Percentiles rank a stretch among this genome's conserved stretches.
phyloP scores from a whole-genome alignment of 2,888 invertebrate species.

The Pyrrhosoma nymphula region DNA sequence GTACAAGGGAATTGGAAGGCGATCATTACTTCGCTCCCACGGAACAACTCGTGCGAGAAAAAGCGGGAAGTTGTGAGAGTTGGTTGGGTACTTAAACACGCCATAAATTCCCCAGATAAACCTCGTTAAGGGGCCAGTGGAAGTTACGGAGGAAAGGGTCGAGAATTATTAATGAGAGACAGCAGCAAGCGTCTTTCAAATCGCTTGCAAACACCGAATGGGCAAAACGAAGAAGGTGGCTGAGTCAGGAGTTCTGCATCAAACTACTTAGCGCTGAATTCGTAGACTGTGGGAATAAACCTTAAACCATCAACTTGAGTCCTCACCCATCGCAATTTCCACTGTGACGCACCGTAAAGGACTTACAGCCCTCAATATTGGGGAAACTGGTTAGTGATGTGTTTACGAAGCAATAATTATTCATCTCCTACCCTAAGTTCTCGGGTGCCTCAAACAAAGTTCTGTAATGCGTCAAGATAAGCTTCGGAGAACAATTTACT shows the following conservation, averaged over 20 bases:
- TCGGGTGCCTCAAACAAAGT: too few relatives aligned
- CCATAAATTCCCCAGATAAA: conserved; percentile 26
- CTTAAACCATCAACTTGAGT: background rate
- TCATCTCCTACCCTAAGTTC: background rate
- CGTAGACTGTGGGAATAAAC: background rate
- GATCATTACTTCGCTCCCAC: too few relatives aligned
- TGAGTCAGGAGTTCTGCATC: background rate
- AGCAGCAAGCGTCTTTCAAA: background rate
- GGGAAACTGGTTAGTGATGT: background rate
- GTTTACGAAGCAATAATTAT: background rate
- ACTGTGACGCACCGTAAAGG: background rate
- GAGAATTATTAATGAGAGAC: background rate
- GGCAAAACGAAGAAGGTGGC: background rate
- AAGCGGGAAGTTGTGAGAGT: background rate
- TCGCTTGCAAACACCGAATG: background rate
- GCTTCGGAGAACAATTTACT: too few relatives aligned
- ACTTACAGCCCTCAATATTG: background rate
- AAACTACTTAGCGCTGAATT: background rate
- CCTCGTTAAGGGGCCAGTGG: background rate
- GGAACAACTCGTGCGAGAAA: background rate
- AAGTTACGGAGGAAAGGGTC: background rate
- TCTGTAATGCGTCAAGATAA: too few relatives aligned
- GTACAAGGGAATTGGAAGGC: background rate
- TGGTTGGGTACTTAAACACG: background rate
- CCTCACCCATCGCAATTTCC: background rate